Percentiles rank a stretch among this genome's conserved stretches.
phyloP scores from a whole-genome alignment of 1,140 invertebrate genomes.

The Aricia agestis region DNA sequence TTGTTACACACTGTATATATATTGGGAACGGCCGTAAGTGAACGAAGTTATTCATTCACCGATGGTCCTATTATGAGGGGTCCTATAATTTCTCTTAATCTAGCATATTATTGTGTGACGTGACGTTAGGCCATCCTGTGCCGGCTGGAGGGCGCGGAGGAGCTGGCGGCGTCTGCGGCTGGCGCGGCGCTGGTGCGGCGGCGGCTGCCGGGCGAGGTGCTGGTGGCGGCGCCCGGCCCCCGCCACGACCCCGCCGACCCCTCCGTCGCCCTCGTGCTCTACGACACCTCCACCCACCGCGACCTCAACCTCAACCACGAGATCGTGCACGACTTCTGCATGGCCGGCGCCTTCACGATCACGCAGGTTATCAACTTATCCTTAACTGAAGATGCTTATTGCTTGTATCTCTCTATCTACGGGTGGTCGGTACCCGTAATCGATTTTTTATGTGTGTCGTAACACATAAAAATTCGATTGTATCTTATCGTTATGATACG shows the following conservation, averaged over 20 bases:
- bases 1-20: no score
- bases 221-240: slow-evolving; percentile 59
- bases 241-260: slow-evolving; percentile 59
- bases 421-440: no score
- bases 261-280: slow-evolving; percentile 57
- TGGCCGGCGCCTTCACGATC: slow-evolving; percentile 53
- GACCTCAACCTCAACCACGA: slow-evolving; percentile 69
- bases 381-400: neutral
- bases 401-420: no score
- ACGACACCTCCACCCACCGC: slow-evolving; percentile 61
- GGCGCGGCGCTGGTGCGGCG: slow-evolving; percentile 52
- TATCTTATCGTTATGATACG: no score
- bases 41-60: no score
- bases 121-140: slow-evolving; percentile 77
- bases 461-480: no score
- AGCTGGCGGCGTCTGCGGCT: slow-evolving; percentile 66
- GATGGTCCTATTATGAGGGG: no score
- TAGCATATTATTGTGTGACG: no score
- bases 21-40: no score
- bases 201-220: slow-evolving; percentile 54
- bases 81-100: neutral
- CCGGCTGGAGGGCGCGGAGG: slow-evolving; percentile 78
- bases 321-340: slow-evolving; percentile 66
- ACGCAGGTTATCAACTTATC: slow-evolving; percentile 40
- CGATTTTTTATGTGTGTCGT: no score